Conservation (phyloP, 2,888 invertebrate genomes). For the Patella depressa region DNA sequence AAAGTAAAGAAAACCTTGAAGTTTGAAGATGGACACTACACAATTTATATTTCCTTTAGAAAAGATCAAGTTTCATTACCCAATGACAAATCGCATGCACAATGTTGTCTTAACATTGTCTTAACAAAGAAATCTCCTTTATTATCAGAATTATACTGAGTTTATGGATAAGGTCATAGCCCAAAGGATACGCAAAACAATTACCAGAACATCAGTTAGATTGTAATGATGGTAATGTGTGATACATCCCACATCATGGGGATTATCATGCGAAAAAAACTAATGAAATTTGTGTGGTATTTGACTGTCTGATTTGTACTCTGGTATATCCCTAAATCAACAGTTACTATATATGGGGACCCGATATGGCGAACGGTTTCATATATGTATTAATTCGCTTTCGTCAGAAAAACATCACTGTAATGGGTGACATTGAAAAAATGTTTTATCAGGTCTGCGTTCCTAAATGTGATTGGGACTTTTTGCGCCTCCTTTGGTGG, state of each 20-base stretch:
- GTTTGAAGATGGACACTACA: slow-evolving; percentile 19
- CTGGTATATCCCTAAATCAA: slow-evolving; percentile 30
- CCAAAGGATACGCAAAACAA: slow-evolving; percentile 21
- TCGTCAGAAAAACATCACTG: slow-evolving; percentile 26
- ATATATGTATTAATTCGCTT: slow-evolving; percentile 32
- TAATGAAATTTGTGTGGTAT: slow-evolving; percentile 15
- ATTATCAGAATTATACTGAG: slow-evolving; percentile 13
- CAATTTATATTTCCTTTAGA: slow-evolving; percentile 20
- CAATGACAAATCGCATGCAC: slow-evolving; percentile 12
- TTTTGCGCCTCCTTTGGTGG: slow-evolving; percentile 29
- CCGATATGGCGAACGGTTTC: slow-evolving; percentile 32
- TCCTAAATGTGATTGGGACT: slow-evolving; percentile 21
- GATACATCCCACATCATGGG: too few species aligned
- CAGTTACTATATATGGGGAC: slow-evolving; percentile 28
- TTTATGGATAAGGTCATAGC: slow-evolving; percentile 19
- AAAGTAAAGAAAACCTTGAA: slow-evolving; percentile 11
- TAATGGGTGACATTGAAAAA: slow-evolving; percentile 32
- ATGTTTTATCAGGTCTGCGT: slow-evolving; percentile 37
- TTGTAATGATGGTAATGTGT: too few species aligned
- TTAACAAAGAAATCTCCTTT: slow-evolving; percentile 11
- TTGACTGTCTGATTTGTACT: slow-evolving; percentile 34
- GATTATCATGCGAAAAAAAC: too few species aligned
- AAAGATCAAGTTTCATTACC: slow-evolving; percentile 18
- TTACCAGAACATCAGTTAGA: background rate
- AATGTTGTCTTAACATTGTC: slow-evolving; percentile 8